phyloP scores from a whole-genome alignment of 2,113 vertebrate genomes.

The Chaenogobius annularis region DNA sequence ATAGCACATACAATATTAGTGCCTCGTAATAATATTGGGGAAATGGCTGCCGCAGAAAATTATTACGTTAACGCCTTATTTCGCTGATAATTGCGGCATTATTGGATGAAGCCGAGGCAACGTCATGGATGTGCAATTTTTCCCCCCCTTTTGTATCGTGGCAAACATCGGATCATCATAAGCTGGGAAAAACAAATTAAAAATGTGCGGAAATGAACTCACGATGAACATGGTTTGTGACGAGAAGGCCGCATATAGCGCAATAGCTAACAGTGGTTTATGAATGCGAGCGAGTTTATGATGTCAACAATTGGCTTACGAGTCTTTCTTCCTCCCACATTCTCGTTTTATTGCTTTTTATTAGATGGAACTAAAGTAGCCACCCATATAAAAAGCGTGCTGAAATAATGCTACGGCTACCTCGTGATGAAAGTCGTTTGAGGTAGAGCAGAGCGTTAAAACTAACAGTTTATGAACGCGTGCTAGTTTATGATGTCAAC shows the following conservation, averaged over 20 bases:
- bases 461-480: background rate
- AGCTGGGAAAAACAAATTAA: background rate
- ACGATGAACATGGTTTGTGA: background rate
- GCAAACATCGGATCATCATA: background rate
- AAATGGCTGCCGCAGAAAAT: slow-evolving; percentile 4
- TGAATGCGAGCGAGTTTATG: background rate
- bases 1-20: slow-evolving; percentile 24
- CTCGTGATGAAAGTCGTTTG: background rate
- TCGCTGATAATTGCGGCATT: background rate
- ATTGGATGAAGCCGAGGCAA: background rate
- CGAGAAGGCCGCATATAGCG: no score
- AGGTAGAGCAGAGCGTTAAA: background rate
- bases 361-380: background rate
- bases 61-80: background rate
- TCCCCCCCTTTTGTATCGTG: no score
- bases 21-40: background rate
- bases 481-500: background rate
- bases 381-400: background rate
- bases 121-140: background rate
- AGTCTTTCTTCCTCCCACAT: background rate
- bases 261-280: background rate
- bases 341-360: background rate
- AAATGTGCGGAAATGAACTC: background rate
- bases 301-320: background rate
- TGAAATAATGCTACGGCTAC: background rate